phyloP scores from a whole-genome alignment of 2,888 invertebrate genomes.

The Tethea ocularis region DNA sequence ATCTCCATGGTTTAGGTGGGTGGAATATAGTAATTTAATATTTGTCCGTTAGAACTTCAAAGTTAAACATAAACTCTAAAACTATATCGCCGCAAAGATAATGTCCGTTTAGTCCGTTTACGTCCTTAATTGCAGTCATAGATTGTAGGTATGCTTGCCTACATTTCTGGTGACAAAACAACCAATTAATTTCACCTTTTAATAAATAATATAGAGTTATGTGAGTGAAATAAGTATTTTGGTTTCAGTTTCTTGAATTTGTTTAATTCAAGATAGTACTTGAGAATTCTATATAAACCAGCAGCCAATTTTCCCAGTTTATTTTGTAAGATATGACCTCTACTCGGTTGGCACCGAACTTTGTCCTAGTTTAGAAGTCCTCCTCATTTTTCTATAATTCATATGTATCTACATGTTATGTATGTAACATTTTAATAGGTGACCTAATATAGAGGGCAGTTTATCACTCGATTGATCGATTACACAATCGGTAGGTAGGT shows the following conservation, averaged over 20 bases:
- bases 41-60: background rate
- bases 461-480: background rate
- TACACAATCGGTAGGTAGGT: background rate
- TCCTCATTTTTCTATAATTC: background rate
- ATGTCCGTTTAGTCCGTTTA: background rate
- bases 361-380: background rate
- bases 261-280: background rate
- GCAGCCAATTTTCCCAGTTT: background rate
- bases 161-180: background rate
- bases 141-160: background rate
- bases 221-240: background rate
- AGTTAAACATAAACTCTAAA: background rate
- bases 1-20: slow-evolving; percentile 28
- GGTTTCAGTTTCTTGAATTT: background rate
- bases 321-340: no score
- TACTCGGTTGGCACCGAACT: background rate
- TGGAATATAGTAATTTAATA: slow-evolving; percentile 17
- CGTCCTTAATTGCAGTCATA: background rate
- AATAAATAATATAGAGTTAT: background rate
- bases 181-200: background rate
- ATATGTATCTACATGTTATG: background rate
- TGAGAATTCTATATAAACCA: background rate
- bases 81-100: background rate
- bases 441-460: background rate
- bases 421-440: background rate